phyloP scores from a whole-genome alignment of 1,140 invertebrate species.

The Platyura marginata region DNA sequence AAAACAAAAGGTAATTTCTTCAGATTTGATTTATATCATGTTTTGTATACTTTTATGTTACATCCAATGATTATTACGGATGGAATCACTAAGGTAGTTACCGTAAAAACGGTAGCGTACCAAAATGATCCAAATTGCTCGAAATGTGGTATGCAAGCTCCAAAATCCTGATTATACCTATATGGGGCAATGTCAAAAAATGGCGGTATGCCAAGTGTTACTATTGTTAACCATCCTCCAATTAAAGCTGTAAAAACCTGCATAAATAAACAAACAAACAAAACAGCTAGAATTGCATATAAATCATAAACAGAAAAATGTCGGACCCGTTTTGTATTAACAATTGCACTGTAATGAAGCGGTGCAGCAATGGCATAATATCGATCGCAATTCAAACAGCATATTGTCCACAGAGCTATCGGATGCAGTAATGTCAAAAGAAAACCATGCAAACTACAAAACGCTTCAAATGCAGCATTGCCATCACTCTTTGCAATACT shows the following conservation, averaged over 20 bases:
- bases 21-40: neutral
- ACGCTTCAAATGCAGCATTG: slow-evolving; percentile 12
- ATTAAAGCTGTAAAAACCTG: neutral
- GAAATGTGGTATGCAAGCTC: slow-evolving; percentile 46
- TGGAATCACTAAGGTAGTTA: slow-evolving; percentile 44
- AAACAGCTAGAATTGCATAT: no score
- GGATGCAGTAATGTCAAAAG: slow-evolving; percentile 51
- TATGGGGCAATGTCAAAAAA: slow-evolving; percentile 28
- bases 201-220: slow-evolving; percentile 21
- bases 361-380: slow-evolving; percentile 61
- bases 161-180: slow-evolving; percentile 32
- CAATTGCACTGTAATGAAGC: slow-evolving; percentile 51
- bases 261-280: no score
- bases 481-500: neutral
- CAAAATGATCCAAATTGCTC: slow-evolving; percentile 33
- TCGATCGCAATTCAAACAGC: slow-evolving; percentile 58
- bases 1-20: neutral
- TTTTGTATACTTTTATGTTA: slow-evolving; percentile 37
- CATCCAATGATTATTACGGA: slow-evolving; percentile 46
- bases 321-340: slow-evolving; percentile 41
- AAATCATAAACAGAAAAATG: no score
- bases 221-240: slow-evolving; percentile 29
- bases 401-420: slow-evolving; percentile 57
- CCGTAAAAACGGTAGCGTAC: slow-evolving; percentile 42
- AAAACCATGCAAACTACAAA: slow-evolving; percentile 41